Conservation (phyloP, 2,888 invertebrate genomes). For the Microchrysa polita region DNA sequence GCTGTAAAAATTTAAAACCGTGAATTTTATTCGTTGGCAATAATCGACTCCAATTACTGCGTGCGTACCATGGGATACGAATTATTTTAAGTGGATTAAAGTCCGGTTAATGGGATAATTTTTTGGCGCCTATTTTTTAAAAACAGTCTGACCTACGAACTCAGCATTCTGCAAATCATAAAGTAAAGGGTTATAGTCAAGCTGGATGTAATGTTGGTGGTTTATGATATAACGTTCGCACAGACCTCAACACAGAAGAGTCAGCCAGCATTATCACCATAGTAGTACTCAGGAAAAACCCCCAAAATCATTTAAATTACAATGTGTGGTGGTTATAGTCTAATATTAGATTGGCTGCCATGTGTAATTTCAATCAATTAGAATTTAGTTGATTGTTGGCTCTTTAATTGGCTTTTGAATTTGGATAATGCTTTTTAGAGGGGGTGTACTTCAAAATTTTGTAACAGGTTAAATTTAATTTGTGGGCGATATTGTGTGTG, state of each 20-base stretch:
- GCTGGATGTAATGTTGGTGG: background rate
- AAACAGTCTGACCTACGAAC: background rate
- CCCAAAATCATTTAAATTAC: constrained; percentile 33
- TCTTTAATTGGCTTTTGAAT: constrained; percentile 17
- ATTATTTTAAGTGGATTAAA: constrained; percentile 45
- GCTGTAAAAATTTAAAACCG: too few relatives aligned
- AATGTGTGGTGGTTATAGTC: constrained; percentile 22
- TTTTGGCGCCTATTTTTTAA: constrained; percentile 28
- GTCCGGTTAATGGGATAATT: constrained; percentile 40
- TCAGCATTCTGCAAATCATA: constrained; percentile 1
- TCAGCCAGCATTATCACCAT: constrained; percentile 5
- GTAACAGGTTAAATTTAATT: too few relatives aligned
- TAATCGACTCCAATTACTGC: constrained; percentile 40
- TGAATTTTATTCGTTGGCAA: constrained; percentile 39
- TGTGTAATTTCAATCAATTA: constrained; percentile 39
- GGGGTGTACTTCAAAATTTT: too few relatives aligned
- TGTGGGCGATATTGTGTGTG: too few relatives aligned
- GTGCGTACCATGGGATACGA: constrained; percentile 28
- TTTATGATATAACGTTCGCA: background rate
- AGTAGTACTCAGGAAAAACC: constrained; percentile 9
- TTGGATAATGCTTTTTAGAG: background rate
- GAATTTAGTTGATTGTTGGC: constrained; percentile 13
- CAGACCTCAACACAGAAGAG: background rate
- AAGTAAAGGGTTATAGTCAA: constrained; percentile 31
- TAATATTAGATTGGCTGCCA: constrained; percentile 17